Evolutionary conservation across 2,797 vertebrate species (phyloP), one percentile per base, ranked within the genome.

Genomic region (Melanotaenia maccullochi): DNA sequence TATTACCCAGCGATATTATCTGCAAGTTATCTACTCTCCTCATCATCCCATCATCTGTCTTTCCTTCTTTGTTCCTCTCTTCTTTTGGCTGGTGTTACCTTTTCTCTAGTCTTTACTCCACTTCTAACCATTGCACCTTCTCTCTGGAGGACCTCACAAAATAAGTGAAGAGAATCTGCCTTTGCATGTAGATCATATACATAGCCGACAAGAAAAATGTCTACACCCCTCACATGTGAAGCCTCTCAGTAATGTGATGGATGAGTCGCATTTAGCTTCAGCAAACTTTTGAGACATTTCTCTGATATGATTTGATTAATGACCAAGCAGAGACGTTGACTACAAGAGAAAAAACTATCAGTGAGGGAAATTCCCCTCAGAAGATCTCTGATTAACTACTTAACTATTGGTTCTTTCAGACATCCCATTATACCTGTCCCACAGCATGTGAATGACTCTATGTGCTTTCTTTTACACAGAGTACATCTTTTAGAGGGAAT

Each of bases 301-400:
- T 68, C 89, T 93, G 94, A 94, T 94, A 93, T 83, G 70, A 90
- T 70, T 92, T 94, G 94, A 95, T 94, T 93, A 93, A 94, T 93
- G 90, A 82, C 89, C 79, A 32, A 69, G 82, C 60, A 54, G 83
- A 87, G 81, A 84, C 16, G 22, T 85, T 82, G 81, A 86, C 79
- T 78, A 84, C 82, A 82, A 85, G 73, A 69, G 70, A 78, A 83
- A 83, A 85, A 76, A 55, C 47, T 77, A 63, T 65, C 33, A 71
- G 67, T 75, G 85, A 86, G 78, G 65, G 78, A 87, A 71, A 78
- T 79, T 89, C 83, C 87, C 51, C 63, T 65, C 74, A 66, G 71
- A 81, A 71, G 82, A 82, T 91, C 68, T 64, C 69, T 47, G 81
- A 90, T 89, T 87, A 88, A 84, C 75, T 36, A 68, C 63, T 82